Conservation (phyloP, 2,797 vertebrate species). For the Pempheris klunzingeri region DNA sequence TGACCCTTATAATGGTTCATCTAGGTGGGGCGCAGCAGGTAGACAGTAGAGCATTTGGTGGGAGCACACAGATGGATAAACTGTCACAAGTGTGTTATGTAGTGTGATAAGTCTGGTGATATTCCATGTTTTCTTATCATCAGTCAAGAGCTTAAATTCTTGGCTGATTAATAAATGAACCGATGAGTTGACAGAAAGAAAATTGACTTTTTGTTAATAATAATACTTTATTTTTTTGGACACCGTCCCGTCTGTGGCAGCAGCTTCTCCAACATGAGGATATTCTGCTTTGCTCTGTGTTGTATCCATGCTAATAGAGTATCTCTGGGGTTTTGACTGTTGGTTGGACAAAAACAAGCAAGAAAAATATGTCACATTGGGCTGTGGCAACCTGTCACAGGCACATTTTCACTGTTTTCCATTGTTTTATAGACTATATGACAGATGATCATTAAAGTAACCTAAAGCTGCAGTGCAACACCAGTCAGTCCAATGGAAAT, state of each 20-base stretch:
- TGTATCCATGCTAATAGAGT: background rate
- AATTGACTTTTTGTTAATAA: background rate
- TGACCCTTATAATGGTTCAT: background rate
- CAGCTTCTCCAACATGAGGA: background rate
- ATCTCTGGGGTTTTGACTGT: background rate
- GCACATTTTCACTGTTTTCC: background rate
- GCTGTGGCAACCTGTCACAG: background rate
- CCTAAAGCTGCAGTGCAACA: too few relatives aligned
- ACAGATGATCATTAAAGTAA: too few relatives aligned
- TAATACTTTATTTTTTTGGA: fast-evolving
- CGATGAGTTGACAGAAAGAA: background rate
- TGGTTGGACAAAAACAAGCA: background rate
- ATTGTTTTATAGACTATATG: background rate
- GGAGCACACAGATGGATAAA: background rate
- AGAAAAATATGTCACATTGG: background rate
- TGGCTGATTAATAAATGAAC: background rate
- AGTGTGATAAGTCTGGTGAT: background rate
- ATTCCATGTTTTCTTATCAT: too few relatives aligned
- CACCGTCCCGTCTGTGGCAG: background rate
- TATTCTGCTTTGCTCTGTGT: background rate
- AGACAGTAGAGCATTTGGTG: too few relatives aligned
- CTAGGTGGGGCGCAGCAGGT: constrained; percentile 1
- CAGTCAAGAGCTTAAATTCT: background rate
- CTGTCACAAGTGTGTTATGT: background rate
- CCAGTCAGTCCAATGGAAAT: too few relatives aligned